Evolutionary conservation across 2,797 vertebrate species (phyloP).

Genomic region (Merluccius polli): DNA sequence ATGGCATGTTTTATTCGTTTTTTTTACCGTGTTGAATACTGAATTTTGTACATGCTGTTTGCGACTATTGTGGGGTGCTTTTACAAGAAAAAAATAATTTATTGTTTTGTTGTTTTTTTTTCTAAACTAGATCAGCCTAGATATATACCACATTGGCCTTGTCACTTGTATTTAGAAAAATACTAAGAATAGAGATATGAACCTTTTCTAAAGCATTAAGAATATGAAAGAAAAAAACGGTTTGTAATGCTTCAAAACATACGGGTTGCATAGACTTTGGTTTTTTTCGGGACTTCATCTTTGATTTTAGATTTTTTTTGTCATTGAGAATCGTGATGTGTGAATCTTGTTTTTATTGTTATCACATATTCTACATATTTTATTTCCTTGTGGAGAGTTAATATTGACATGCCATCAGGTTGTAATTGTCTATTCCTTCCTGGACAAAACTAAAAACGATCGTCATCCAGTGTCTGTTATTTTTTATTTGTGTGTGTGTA

Average conservation of each 20-base stretch:
- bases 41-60: constrained; percentile 76
- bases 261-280: constrained; percentile 77
- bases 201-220: constrained; percentile 85
- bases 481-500: constrained; percentile 15
- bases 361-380: constrained; percentile 33
- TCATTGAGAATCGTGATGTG: constrained; percentile 41
- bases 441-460: constrained; percentile 46
- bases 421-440: constrained; percentile 47
- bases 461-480: constrained; percentile 57
- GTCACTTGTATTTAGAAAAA: constrained; percentile 80
- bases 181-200: constrained; percentile 83
- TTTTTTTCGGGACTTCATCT: constrained; percentile 51
- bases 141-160: constrained; percentile 87
- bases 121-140: constrained; percentile 78
- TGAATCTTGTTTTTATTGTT: constrained; percentile 67
- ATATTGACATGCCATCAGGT: constrained; percentile 60
- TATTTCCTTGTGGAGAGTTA: constrained; percentile 57
- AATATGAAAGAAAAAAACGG: constrained; percentile 63
- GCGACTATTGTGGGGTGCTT: constrained; percentile 74
- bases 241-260: constrained; percentile 81
- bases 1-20: constrained; percentile 49
- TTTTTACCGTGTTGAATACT: constrained; percentile 68
- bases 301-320: not conserved
- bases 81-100: constrained; percentile 73
- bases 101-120: constrained; percentile 45